A percentile compares a stretch with the other conserved stretches of the same genome.
Evolutionary conservation across 2,797 vertebrate species (phyloP).

Genomic region (Melanotaenia trifasciata): DNA sequence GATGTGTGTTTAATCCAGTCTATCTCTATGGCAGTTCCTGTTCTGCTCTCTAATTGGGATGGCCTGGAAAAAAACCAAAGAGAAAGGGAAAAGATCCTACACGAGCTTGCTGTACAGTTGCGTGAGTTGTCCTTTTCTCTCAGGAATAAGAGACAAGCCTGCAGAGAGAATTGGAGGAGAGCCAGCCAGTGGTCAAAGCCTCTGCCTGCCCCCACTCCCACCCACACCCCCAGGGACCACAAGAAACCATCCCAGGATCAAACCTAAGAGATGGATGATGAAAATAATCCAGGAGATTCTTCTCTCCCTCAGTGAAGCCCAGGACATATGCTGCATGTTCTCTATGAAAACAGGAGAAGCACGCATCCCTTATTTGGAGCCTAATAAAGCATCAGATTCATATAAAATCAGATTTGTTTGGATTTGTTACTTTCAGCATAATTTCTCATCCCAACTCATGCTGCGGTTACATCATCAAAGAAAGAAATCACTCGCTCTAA

Average conservation of each 20-base stretch:
- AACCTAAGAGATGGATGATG: conserved; percentile 17
- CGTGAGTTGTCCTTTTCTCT: conserved; percentile 32
- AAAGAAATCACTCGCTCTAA: conserved; percentile 24
- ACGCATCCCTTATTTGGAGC: conserved; percentile 1
- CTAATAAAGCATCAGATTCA: neutral
- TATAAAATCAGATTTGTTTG: conserved; percentile 2
- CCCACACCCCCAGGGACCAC: conserved; percentile 39
- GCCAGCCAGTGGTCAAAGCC: conserved; percentile 67
- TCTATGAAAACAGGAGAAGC: conserved; percentile 22
- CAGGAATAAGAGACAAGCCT: conserved; percentile 26
- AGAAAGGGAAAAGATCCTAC: neutral
- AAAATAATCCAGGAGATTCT: conserved; percentile 41
- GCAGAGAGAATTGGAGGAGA: conserved; percentile 53
- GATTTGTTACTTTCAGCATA: neutral
- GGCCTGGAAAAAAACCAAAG: neutral
- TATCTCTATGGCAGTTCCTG: conserved; percentile 6
- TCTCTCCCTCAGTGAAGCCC: conserved; percentile 1
- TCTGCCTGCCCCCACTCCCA: conserved; percentile 64
- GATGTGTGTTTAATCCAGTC: conserved; percentile 17
- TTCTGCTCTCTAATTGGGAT: conserved; percentile 21
- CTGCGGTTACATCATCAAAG: neutral
- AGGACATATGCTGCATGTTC: conserved; percentile 11
- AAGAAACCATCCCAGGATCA: conserved; percentile 40
- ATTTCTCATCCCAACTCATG: neutral
- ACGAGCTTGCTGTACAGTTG: conserved; percentile 31